Base-by-base conservation (phyloP, 37 sponge, comb jelly and placozoan genomes). In the Haliclona indistincta region DNA sequence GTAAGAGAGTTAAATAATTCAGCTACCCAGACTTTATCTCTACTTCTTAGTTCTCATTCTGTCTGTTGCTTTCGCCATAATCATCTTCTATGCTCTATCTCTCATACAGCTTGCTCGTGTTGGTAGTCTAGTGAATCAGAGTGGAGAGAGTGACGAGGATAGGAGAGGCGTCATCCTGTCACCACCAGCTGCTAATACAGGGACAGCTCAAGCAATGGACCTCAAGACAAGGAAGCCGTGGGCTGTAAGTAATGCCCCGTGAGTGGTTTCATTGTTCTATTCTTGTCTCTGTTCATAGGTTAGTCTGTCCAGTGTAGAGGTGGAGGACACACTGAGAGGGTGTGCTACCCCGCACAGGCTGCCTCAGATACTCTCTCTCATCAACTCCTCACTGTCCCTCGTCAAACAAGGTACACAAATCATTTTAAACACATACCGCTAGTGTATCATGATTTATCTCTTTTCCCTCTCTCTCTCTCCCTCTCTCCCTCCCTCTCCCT, bases 291-390 rank as follows among this genome's bases (percentile, higher is more conserved):
- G 42, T 38, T 8, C 38, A 6, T 40, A 83, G 84, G 54, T 69
- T 35, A 85, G 77, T 53, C 47, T 77, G 33, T 70, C 71, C 11
- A 70, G 70, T 7, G 68, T 63, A 26, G 72, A 77, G 37, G 54
- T 84, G 3, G 67, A 84, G 36, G 85, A 84, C 40, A 39, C 63
- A n/a, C 43, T 77, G 35, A 30, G 34, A 53, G 85, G 78, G 11
- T 84, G 85, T 36, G 64, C 70, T 15, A 60, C 49, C 38, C 23
- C 10, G 0, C 70, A 70, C 0, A 63, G 43, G 65, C 63, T 84
- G 22, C 37, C 10, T 0, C 32, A 49, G 11, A 70, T 84, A 43
- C 25, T 84, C 1, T 39, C 64, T 64, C 71, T 84, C 2, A 67
- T 83, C 11, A 74, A 67, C 5, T 2, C 35, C 3, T 68, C 69